A percentile compares a stretch with the other conserved stretches of the same genome.
phyloP scores from a whole-genome alignment of 2,113 vertebrate species.

The Anhinga anhinga region DNA sequence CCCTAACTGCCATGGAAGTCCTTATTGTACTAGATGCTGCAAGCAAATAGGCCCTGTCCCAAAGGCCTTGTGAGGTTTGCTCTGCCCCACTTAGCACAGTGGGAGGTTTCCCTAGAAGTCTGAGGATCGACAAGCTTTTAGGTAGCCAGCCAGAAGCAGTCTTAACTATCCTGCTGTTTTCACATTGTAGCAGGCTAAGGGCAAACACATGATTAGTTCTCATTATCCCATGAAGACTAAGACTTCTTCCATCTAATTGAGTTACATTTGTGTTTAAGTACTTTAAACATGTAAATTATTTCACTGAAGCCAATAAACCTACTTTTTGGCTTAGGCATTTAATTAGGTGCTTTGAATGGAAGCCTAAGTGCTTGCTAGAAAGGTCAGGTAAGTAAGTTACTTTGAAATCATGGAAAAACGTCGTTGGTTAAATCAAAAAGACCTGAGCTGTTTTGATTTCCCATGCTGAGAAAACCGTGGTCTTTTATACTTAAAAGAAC shows the following conservation, averaged over 20 bases:
- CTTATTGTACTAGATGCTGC: background rate
- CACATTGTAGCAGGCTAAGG: background rate
- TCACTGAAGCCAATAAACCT: slow-evolving; percentile 14
- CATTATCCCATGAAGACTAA: background rate
- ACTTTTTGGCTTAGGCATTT: background rate
- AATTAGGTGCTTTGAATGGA: background rate
- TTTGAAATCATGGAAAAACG: background rate
- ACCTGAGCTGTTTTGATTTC: background rate
- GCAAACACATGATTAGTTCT: background rate
- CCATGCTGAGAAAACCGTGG: background rate
- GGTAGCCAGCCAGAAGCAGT: background rate
- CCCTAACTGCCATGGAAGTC: background rate
- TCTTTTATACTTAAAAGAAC: background rate
- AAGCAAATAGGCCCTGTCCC: background rate
- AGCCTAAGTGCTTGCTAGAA: background rate
- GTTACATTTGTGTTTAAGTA: slow-evolving; percentile 3
- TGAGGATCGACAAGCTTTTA: background rate
- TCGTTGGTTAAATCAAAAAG: background rate
- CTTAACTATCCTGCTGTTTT: background rate
- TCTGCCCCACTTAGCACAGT: background rate
- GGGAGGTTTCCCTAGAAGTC: background rate
- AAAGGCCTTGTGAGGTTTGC: background rate
- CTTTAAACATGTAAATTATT: slow-evolving; percentile 26
- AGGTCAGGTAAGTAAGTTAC: background rate
- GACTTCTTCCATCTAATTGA: background rate